Conservation (phyloP, 2,888 invertebrate species). For the Lasioglossum oenotherae region DNA sequence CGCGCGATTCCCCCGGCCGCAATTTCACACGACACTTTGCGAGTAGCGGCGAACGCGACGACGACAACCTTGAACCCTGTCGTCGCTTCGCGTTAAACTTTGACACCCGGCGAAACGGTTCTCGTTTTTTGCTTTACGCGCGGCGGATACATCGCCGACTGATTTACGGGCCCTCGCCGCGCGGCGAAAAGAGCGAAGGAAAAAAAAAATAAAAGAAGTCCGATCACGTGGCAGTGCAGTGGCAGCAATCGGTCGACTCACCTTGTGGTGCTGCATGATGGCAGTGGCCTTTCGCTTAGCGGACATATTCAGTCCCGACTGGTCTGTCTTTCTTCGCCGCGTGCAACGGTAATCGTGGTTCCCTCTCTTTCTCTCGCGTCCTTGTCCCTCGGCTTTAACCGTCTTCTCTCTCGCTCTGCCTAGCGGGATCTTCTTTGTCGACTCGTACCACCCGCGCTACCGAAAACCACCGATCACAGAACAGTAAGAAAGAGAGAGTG, state of each 20-base stretch:
- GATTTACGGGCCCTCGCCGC: conserved; percentile 17
- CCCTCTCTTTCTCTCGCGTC: conserved; percentile 38
- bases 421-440: conserved; percentile 27
- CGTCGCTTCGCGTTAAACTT: conserved; percentile 41
- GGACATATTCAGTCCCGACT: conserved; percentile 86
- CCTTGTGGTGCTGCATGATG: conserved; percentile 88
- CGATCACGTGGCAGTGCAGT: conserved; percentile 64
- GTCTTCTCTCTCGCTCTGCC: conserved; percentile 9
- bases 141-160: conserved; percentile 10
- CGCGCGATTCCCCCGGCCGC: background rate
- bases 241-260: conserved; percentile 73
- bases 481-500: conserved; percentile 30
- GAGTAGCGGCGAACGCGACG: conserved; percentile 10
- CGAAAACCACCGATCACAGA: conserved; percentile 50
- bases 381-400: conserved; percentile 15
- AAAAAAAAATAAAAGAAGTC: background rate
- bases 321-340: conserved; percentile 62
- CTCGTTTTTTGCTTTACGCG: conserved; percentile 11
- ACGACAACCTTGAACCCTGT: conserved; percentile 48
- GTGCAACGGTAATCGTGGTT: conserved; percentile 57
- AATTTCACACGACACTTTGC: conserved; percentile 24
- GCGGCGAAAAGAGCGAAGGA: background rate
- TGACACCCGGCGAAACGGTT: conserved; percentile 22
- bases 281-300: conserved; percentile 91
- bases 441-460: conserved; percentile 40